Evolutionary conservation across 2,113 vertebrate species (phyloP).

Genomic region (Pygoscelis adeliae): DNA sequence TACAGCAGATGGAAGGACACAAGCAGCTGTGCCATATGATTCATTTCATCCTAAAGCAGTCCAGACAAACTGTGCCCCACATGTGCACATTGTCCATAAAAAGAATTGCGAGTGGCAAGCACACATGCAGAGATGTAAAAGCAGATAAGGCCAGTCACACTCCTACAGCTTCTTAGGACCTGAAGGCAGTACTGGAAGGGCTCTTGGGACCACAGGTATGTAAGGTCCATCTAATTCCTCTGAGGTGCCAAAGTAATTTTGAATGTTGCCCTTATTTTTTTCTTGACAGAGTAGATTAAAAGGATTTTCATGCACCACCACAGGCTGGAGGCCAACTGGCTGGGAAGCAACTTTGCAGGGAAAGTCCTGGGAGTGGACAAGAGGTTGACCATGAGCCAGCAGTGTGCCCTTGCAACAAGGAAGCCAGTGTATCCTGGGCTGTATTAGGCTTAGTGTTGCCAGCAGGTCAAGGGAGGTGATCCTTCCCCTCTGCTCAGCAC

Average conservation of each 20-base stretch:
- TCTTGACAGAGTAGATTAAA: neutral
- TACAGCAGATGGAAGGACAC: neutral
- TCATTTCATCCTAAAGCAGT: neutral
- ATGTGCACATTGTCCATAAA: neutral
- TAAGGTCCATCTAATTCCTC: neutral
- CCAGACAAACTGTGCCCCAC: neutral
- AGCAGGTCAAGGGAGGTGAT: neutral
- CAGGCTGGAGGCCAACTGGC: neutral
- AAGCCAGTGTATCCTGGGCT: accelerated
- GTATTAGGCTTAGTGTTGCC: neutral
- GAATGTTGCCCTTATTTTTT: neutral
- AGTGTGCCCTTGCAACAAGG: neutral
- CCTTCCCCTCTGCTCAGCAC: neutral
- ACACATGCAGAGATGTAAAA: neutral
- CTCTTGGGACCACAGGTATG: neutral
- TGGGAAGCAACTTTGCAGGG: neutral
- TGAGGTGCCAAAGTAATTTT: neutral
- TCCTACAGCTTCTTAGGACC: neutral
- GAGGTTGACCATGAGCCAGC: neutral
- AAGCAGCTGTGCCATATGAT: neutral
- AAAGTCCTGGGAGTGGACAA: neutral
- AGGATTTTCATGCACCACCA: neutral
- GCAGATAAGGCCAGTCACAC: neutral
- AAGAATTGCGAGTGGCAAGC: neutral
- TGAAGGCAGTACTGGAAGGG: neutral